These are phyloP conservation scores for Noctua fimbriata DNA, from an alignment of 2,888 invertebrate species.

Conservation along the genomic window DNA sequence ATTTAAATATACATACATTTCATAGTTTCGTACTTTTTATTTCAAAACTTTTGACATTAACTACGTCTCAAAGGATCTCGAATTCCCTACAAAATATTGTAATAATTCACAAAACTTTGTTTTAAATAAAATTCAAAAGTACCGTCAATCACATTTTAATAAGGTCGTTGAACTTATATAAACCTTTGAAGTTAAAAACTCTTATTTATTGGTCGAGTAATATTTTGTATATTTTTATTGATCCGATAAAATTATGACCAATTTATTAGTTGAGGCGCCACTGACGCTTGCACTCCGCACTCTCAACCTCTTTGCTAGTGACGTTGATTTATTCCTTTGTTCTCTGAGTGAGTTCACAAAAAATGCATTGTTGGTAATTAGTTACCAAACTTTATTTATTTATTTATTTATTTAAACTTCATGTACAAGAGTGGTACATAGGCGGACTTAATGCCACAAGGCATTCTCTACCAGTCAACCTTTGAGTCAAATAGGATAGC, in stretches of 20 bases:
- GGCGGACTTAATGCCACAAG: no score
- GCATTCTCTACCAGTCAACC: no score
- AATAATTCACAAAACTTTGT: not conserved
- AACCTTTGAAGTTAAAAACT: conserved; percentile 13
- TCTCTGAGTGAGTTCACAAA: no score
- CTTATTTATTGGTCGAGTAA: not conserved
- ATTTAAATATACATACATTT: not conserved
- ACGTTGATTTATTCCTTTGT: no score
- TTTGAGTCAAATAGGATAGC: no score
- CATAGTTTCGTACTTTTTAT: not conserved
- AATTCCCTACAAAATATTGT: conserved; percentile 6
- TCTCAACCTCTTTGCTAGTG: no score
- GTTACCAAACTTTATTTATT: no score
- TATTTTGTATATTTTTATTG: conserved; percentile 1
- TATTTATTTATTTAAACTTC: no score
- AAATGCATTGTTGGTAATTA: no score
- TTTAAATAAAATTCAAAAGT: conserved; percentile 2
- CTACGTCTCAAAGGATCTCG: not conserved
- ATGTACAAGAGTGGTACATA: no score
- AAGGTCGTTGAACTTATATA: not conserved
- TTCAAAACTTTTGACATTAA: conserved; percentile 4
- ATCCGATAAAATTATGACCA: not conserved
- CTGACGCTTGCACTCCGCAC: no score
- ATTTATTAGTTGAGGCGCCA: no score
- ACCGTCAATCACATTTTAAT: not conserved